Conservation (phyloP, 2,888 invertebrate genomes). For the Callyntrura sp. region DNA sequence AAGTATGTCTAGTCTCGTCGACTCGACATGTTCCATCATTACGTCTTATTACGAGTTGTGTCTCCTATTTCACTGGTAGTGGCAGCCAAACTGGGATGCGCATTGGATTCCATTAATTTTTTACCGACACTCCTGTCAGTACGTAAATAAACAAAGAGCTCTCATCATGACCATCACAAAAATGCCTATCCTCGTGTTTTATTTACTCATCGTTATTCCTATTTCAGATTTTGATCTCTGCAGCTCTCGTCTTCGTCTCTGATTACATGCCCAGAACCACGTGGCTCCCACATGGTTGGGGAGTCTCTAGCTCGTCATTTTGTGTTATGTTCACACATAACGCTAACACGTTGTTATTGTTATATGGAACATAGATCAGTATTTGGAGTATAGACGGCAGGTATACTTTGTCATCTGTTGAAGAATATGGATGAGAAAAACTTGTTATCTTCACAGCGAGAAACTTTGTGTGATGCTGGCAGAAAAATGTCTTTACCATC, state of each 20-base stretch:
- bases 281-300: conserved; percentile 59
- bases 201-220: conserved; percentile 19
- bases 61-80: too few relatives aligned
- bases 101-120: too few relatives aligned
- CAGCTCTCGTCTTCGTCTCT: background rate
- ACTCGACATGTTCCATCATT: too few relatives aligned
- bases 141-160: conserved; percentile 55
- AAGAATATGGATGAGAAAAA: background rate
- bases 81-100: too few relatives aligned
- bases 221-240: background rate
- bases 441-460: background rate
- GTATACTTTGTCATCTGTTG: background rate
- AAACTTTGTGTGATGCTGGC: background rate
- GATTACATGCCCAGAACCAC: conserved; percentile 48
- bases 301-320: conserved; percentile 30
- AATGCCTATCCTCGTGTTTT: background rate
- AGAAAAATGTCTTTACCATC: background rate
- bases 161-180: conserved; percentile 9
- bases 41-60: too few relatives aligned
- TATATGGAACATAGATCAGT: background rate
- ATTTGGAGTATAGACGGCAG: background rate
- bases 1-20: too few relatives aligned
- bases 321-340: conserved; percentile 2
- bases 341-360: background rate
- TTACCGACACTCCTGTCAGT: conserved; percentile 5